Percentiles rank a stretch among this genome's conserved stretches.
phyloP scores from a whole-genome alignment of 2,888 invertebrate genomes.

The Halictus ligatus region DNA sequence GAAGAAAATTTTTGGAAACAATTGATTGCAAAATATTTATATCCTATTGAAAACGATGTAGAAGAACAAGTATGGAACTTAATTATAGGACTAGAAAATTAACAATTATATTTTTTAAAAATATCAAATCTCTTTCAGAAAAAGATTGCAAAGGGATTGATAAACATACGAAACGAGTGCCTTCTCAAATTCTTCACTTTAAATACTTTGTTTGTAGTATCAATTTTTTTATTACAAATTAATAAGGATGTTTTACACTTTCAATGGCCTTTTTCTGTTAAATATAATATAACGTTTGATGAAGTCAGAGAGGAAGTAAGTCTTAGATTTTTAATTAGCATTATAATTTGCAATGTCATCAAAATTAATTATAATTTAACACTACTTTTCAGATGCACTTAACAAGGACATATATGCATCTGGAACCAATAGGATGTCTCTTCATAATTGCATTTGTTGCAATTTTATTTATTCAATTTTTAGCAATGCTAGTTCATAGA shows the following conservation, averaged over 20 bases:
- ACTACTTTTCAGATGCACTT: conserved; percentile 79
- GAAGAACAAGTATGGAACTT: conserved; percentile 85
- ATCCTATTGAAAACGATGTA: conserved; percentile 89
- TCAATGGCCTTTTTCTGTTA: conserved; percentile 86
- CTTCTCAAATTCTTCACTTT: conserved; percentile 88
- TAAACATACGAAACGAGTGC: conserved; percentile 86
- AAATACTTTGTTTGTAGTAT: conserved; percentile 88
- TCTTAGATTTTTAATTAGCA: conserved; percentile 7
- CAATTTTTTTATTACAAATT: conserved; percentile 88
- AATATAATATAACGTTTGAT: conserved; percentile 84
- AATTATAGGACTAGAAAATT: neutral
- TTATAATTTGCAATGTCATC: neutral
- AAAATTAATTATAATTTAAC: conserved; percentile 11
- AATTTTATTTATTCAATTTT: conserved; percentile 87
- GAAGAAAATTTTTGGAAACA: conserved; percentile 93
- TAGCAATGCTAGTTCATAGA: conserved; percentile 88
- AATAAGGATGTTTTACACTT: conserved; percentile 87
- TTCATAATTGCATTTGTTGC: conserved; percentile 87
- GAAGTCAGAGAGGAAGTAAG: conserved; percentile 81
- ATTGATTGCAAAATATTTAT: conserved; percentile 90
- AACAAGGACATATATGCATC: conserved; percentile 84
- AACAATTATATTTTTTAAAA: neutral
- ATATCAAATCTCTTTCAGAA: conserved; percentile 74
- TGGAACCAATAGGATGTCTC: conserved; percentile 87
- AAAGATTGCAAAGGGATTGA: conserved; percentile 84